Evolutionary conservation across 1,140 invertebrate genomes (phyloP), one percentile per base, ranked within the genome.

Genomic region (Asbolus verrucosus): DNA sequence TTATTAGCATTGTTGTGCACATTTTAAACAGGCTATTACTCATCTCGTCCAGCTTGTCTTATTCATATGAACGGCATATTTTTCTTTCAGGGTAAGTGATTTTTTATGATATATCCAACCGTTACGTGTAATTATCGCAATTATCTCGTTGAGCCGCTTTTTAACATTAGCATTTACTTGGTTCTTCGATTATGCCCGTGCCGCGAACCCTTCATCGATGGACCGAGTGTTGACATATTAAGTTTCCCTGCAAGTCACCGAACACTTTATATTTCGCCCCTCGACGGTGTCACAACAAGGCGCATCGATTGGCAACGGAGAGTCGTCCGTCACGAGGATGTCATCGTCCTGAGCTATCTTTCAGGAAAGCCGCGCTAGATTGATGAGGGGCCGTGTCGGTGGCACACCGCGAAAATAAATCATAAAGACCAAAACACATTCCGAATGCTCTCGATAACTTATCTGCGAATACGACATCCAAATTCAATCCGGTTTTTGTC

Each of bases 361-460:
- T 54, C 46, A 54, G 46, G 46, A 54, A 54, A 54, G 21, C 69
- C 54, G 65, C 41, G 69, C 60, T 69, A 75, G 74, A 75, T 75
- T 75, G 71, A 75, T 75, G 74, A 73, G 65, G 61, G 46, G 59
- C 65, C 63, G 63, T 72, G 74, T 75, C 74, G 72, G 71, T 72
- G 61, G 66, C 74, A 75, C 63, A 68, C 67, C 59, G 24, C n/a
- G 16, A 68, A 75, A 69, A 75, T 75, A 72, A 75, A 75, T 75
- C 69, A 71, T 67, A 66, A 38, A 50, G 24, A 21, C 46, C 9
- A 6, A 14, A 14, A 54, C 4, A 21, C 46, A 54, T 54, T 54
- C n/a, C 46, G 18, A 54, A 54, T 54, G 46, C 46, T 24, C 11
- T 31, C 43, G 50, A 43, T 24, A 16, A 43, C 27, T 54, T 54